These are phyloP conservation scores for Globodera rostochiensis DNA, from an alignment of 1,140 invertebrate genomes.

Conservation along the genomic window DNA sequence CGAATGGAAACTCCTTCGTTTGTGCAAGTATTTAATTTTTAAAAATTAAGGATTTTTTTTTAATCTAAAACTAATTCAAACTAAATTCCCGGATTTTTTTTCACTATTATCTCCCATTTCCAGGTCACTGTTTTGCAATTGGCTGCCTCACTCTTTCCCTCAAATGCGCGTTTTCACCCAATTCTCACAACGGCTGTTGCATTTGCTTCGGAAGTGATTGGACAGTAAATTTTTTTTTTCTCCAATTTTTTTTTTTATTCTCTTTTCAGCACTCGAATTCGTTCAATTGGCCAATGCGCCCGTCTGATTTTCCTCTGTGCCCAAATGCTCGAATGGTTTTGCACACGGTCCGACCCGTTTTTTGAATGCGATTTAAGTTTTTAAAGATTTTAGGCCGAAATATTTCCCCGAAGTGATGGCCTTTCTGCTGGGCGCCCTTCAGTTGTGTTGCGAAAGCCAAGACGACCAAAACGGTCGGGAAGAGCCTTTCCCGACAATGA, in stretches of 20 bases:
- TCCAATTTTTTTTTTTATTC: neutral
- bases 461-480: neutral
- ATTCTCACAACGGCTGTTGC: neutral
- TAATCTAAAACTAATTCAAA: neutral
- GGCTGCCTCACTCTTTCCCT: slow-evolving; percentile 1
- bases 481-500: slow-evolving; percentile 14
- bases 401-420: slow-evolving; percentile 22
- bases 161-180: slow-evolving; percentile 10
- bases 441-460: neutral
- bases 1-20: neutral
- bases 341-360: neutral
- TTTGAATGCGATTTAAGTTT: neutral
- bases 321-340: neutral
- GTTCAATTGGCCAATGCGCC: slow-evolving; percentile 3
- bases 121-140: slow-evolving; percentile 12
- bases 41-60: neutral
- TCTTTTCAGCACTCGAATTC: slow-evolving; percentile 6
- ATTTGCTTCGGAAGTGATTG: slow-evolving; percentile 14
- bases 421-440: slow-evolving; percentile 19
- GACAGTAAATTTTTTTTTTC: neutral
- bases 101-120: neutral
- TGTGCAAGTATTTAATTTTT: neutral
- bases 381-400: neutral
- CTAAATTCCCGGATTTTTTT: neutral
- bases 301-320: slow-evolving; percentile 10